phyloP scores from a whole-genome alignment of 30 jellyfish, hydroid and myxozoan species.

The Hydractinia symbiolongicarpus region DNA sequence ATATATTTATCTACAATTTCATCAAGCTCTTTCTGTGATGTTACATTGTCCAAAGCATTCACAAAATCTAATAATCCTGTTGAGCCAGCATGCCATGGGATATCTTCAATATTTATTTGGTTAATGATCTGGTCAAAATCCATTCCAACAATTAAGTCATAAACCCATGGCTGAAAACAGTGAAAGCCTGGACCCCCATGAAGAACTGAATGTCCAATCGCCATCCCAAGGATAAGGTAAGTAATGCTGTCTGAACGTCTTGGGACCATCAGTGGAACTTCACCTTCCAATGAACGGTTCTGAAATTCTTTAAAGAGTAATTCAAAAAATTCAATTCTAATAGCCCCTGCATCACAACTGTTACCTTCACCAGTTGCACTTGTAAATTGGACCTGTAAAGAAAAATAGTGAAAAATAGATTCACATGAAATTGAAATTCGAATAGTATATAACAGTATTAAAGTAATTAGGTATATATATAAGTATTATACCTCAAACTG shows the following conservation, averaged over 20 bases:
- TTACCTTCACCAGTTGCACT: conserved; percentile 2
- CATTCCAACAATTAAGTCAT: neutral
- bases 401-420: no score
- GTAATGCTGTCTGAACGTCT: neutral
- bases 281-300: conserved; percentile 25
- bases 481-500: neutral
- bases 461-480: neutral
- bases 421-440: no score
- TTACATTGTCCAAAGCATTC: neutral
- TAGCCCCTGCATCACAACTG: no score
- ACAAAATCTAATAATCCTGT: neutral
- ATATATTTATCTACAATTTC: neutral
- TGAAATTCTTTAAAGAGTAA: conserved; percentile 11
- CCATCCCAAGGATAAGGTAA: conserved; percentile 3
- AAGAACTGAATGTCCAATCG: neutral
- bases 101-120: neutral
- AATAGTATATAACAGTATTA: no score
- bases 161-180: neutral
- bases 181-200: conserved; percentile 15
- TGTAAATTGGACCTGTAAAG: no score
- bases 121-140: neutral
- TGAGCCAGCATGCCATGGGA: neutral
- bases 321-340: no score
- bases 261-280: neutral
- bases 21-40: neutral